Evolutionary conservation across 2,888 invertebrate species (phyloP), one percentile per base, ranked within the genome.

Genomic region (Clitarchus hookeri): DNA sequence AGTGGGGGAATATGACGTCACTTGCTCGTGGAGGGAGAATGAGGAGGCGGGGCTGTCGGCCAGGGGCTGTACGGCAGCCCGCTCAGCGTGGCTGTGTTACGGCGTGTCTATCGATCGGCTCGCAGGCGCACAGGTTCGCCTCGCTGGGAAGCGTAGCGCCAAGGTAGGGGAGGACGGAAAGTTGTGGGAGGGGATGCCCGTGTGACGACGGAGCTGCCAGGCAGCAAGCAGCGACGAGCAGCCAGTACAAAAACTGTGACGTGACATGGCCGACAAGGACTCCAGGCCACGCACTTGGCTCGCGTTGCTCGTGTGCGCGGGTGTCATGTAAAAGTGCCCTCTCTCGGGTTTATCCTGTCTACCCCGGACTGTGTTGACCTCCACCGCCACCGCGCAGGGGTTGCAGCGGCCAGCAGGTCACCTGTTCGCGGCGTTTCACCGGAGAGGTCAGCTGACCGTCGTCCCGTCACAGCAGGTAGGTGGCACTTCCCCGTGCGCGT

Each of bases 71-170:
- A 65, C 65, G 65, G 65, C 23, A 19, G 16, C 19, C 19, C 65
- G 23, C 48, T n/a, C 65, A n/a, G 65, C 65, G 65, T 65, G n/a
- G 65, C 65, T 65, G 65, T 65, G 65, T 65, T 65, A 65, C 65
- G 65, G 65, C 65, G 65, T n/a, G 65, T 23, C 65, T 65, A 65
- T 65, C 65, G 65, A 65, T 65, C 65, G 65, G 65, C 65, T 65
- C 65, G 65, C 65, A 65, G 65, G 65, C 65, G 65, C 65, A 65
- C 65, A n/a, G 65, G 65, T 65, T 65, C 65, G 65, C 65, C 65
- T 65, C 65, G 23, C 65, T 8, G 65, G 65, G 65, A 2, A 65
- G 65, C 0, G 19, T n/a, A 1, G 16, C 6, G 6, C 19, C 65
- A 13, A 16, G 6, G 65, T 13, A 19, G 11, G 65, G 65, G 65